A percentile compares a stretch with the other conserved stretches of the same genome.
phyloP scores from a whole-genome alignment of 2,113 vertebrate genomes.

The Sylvia atricapilla region DNA sequence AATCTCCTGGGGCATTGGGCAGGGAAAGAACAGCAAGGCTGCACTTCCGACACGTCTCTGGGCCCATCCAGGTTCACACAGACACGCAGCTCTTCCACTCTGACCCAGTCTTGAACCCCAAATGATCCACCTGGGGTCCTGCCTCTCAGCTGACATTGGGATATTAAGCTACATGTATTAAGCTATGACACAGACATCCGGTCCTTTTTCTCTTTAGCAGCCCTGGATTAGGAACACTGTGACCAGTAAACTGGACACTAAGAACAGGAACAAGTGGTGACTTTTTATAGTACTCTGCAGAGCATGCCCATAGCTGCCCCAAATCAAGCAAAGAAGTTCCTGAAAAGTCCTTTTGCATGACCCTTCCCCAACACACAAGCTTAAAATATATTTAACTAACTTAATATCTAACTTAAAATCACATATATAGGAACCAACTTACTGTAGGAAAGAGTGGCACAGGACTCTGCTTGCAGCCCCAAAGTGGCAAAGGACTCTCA shows the following conservation, averaged over 20 bases:
- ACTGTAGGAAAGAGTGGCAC: background rate
- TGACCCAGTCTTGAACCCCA: background rate
- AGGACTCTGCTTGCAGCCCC: background rate
- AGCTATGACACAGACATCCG: background rate
- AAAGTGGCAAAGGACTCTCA: background rate
- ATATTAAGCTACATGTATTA: background rate
- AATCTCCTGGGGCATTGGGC: rapidly evolving
- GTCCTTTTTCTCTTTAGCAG: background rate
- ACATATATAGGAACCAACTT: background rate
- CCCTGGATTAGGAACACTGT: rapidly evolving
- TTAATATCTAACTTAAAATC: background rate
- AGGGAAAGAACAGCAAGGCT: background rate
- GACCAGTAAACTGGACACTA: background rate
- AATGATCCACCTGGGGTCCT: background rate
- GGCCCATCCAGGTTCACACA: background rate
- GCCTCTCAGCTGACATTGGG: background rate
- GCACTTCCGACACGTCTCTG: background rate
- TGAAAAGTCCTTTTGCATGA: background rate
- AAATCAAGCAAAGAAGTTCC: background rate
- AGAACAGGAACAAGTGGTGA: background rate
- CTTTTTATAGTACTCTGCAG: background rate
- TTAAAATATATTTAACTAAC: background rate
- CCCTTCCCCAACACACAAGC: rapidly evolving
- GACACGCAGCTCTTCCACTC: background rate
- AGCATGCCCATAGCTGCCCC: background rate